Base-by-base conservation (phyloP, 2,888 invertebrate species). In the Drosophila mimetica region DNA sequence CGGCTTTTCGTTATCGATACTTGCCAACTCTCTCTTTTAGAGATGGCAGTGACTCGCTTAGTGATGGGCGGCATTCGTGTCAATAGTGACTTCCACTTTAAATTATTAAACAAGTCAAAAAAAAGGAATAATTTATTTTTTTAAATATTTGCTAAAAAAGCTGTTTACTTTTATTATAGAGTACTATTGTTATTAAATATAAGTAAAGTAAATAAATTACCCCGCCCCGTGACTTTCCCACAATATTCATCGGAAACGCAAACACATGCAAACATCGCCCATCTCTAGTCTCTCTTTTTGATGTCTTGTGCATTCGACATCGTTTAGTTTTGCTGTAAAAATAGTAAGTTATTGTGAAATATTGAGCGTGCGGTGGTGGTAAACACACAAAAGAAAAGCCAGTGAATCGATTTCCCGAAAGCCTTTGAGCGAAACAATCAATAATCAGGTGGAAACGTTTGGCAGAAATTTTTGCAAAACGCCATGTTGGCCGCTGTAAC, bases 401-500 rank as follows among this genome's bases (percentile, higher is more conserved):
- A 32, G 39, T 28, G 6, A 14, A 7, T 4, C 9, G 9, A 6
- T 7, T 39, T 53, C 11, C n/a, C 2, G 11, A 28, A 47, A 20
- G 44, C 34, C 28, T 11, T 9, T 25, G 3, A 37, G 30, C 20
- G 28, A 37, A 48, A 22, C 52, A 37, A 41, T 52, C 59, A 41
- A 41, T 30, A 18, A 41, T n/a, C 13, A 34, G 37, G 53, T 44
- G 30, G 63, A 71, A 53, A 52, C 44, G 64, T 63, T 74, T 53
- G 54, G 75, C 11, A 36, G 36, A 25, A 20, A 8, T 52, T 66
- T 64, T 66, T 18, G 64, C 64, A 70, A 79, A 82, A 74, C 86
- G 90, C 90, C 90, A 90, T 90, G 90, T 90, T 90, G 90, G 90
- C 90, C 79, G 77, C 76, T 54, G 74, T 46, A 59, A 85, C 87